Base-by-base conservation (phyloP, 35 echinoderm and acorn worm species). In the Apostichopus japonicus region DNA sequence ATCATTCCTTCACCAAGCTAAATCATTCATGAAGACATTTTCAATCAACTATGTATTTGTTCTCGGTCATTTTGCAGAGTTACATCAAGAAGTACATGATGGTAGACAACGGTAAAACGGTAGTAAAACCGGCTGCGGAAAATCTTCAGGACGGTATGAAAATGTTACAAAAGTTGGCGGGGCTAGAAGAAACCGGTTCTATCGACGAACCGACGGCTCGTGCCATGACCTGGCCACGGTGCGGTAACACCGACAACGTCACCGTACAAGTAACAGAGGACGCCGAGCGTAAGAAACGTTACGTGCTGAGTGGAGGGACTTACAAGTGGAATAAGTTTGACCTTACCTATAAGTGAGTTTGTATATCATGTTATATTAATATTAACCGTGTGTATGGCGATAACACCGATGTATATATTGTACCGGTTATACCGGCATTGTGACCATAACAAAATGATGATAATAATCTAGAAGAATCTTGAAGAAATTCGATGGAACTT, bases 321-420 rank as follows among this genome's bases (percentile, higher is more conserved):
- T 84, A 57, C 56, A 24, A 72, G 51, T 89, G 86, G 86, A 25
- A 72, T 9, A 89, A 27, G 62, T 13, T 44, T 15, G 86, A 89
- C 62, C 63, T 89, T 16, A 89, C 86, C 33, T 89, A 72, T 63
- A 89, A 89, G 86, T 89, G 51, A 72, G 86, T 89, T 7, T 61
- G 13, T 11, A 44, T 44, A 44, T 44, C 33, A 44, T 61, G 57
- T 61, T 61, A 61, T 61, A 61, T 61, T 61, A 61, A 61, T 61
- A 61, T 10, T 61, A 10, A 61, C 13, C 7, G 57, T 61, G 57
- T 8, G 57, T 61, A 61, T 10, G 13, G 57, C 57, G 57, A 61
- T 61, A 61, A 61, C 8, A 8, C 57, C 13, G 57, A 11, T 44
- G 33, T 44, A 44, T 44, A 44, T 44, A 44, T 44, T 44, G 33